These are phyloP conservation scores for Microtus richardsoni DNA, from an alignment of 2,113 vertebrate genomes.

Conservation along the genomic window DNA sequence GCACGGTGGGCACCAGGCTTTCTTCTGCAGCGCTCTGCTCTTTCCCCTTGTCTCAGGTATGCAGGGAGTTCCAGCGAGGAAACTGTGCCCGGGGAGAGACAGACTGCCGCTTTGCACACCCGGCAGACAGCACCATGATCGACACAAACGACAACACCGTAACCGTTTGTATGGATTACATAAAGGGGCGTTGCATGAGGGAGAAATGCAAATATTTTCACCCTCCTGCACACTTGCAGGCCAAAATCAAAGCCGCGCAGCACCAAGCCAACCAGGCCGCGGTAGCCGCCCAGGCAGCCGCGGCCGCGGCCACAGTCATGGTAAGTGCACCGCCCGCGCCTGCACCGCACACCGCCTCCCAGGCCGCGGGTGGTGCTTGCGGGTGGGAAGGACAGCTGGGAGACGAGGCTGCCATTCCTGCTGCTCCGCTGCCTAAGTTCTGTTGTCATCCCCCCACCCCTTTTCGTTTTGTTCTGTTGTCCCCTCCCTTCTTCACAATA, in stretches of 20 bases:
- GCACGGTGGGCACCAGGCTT: not conserved
- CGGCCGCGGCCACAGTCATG: slow-evolving; percentile 95
- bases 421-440: slow-evolving; percentile 83
- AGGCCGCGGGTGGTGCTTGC: slow-evolving; percentile 56
- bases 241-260: slow-evolving; percentile 98
- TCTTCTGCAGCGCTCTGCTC: slow-evolving; percentile 76
- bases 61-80: slow-evolving; percentile 97
- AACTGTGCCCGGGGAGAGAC: slow-evolving; percentile 97
- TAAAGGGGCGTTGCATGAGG: slow-evolving; percentile 99
- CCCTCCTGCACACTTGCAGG: slow-evolving; percentile 99
- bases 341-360: slow-evolving; percentile 55
- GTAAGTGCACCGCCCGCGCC: slow-evolving; percentile 88
- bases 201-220: slow-evolving; percentile 99
- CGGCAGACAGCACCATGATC: slow-evolving; percentile 97
- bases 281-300: slow-evolving; percentile 93
- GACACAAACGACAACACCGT: slow-evolving; percentile 97
- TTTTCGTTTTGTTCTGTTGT: slow-evolving; percentile 57
- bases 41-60: slow-evolving; percentile 88
- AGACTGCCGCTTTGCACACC: slow-evolving; percentile 98
- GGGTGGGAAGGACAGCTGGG: slow-evolving; percentile 56
- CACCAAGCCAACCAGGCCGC: slow-evolving; percentile 96
- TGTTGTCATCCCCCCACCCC: slow-evolving; percentile 70
- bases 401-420: slow-evolving; percentile 75
- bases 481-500: slow-evolving; percentile 80
- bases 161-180: slow-evolving; percentile 99